A percentile compares a stretch with the other conserved stretches of the same genome.
Conservation (phyloP, 2,888 invertebrate species). For the Linnaemya vulpina region DNA sequence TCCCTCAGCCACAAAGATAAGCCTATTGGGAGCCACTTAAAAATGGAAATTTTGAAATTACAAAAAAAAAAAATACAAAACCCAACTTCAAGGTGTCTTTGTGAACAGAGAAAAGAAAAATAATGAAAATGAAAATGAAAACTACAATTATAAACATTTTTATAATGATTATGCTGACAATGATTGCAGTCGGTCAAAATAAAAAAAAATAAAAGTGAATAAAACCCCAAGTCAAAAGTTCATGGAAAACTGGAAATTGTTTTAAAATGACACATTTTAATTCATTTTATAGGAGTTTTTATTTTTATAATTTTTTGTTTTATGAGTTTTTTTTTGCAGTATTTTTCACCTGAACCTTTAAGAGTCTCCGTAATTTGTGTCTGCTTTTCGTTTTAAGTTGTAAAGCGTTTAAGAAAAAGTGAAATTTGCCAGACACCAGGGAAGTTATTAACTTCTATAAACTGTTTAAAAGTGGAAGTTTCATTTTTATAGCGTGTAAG, state of each 20-base stretch:
- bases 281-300: constrained; percentile 49
- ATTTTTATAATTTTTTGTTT: neutral
- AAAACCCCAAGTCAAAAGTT: constrained; percentile 57
- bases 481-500: neutral
- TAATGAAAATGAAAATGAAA: neutral
- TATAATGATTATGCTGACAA: constrained; percentile 15
- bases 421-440: constrained; percentile 38
- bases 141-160: constrained; percentile 34
- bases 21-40: constrained; percentile 3
- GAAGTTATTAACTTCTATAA: constrained; percentile 44
- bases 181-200: constrained; percentile 15
- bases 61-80: constrained; percentile 13
- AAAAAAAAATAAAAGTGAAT: neutral
- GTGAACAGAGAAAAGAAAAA: neutral
- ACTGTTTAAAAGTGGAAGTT: constrained; percentile 5
- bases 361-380: constrained; percentile 41
- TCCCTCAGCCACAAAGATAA: constrained; percentile 13
- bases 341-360: constrained; percentile 6
- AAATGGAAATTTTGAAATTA: constrained; percentile 13
- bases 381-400: constrained; percentile 8
- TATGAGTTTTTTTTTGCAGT: neutral
- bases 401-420: constrained; percentile 44
- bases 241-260: constrained; percentile 47
- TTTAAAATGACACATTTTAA: constrained; percentile 64
- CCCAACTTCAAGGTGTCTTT: constrained; percentile 15